These are phyloP conservation scores for Norana najaformis DNA, from an alignment of 2,888 invertebrate genomes.

Conservation along the genomic window DNA sequence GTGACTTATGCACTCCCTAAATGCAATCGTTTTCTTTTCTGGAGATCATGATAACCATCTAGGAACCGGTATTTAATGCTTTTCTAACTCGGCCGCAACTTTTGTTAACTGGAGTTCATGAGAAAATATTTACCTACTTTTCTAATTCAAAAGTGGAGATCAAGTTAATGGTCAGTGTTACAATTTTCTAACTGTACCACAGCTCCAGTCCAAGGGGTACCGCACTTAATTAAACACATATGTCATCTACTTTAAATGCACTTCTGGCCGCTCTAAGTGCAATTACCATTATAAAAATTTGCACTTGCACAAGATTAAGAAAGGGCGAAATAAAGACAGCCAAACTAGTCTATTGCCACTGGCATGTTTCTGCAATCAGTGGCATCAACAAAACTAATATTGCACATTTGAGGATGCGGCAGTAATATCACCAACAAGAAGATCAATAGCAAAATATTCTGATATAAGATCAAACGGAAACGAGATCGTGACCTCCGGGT, in stretches of 20 bases:
- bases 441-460: slow-evolving; percentile 6
- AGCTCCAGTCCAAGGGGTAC: background rate
- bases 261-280: background rate
- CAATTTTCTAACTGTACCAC: background rate
- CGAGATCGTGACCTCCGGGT: background rate
- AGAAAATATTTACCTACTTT: too few species aligned
- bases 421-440: background rate
- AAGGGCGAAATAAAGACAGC: background rate
- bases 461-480: background rate
- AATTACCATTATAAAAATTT: background rate
- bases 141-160: too few species aligned
- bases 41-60: background rate
- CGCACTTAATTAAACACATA: background rate
- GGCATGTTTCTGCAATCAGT: background rate
- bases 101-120: background rate
- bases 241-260: background rate
- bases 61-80: too few species aligned
- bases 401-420: background rate
- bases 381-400: background rate
- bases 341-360: background rate
- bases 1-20: background rate
- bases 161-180: background rate
- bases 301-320: background rate
- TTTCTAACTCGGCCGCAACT: background rate
- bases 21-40: background rate